phyloP scores from a whole-genome alignment of 2,113 vertebrate species.

The human (Homo sapiens) region DNA sequence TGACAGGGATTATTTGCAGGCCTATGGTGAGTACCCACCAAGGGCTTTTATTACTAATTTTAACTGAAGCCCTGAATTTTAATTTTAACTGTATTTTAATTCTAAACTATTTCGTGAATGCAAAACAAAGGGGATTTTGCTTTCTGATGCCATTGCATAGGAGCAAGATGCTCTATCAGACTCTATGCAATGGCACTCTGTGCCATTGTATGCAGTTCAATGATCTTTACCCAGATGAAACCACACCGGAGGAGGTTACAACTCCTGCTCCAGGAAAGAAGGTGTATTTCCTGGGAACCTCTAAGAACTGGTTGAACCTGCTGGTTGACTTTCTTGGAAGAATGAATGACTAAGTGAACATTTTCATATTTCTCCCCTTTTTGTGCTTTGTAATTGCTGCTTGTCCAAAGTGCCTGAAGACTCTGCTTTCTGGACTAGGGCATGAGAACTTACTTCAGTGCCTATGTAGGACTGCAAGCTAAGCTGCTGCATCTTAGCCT shows the following conservation, averaged over 20 bases:
- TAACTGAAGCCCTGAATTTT: not conserved
- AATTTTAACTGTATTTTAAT: not conserved
- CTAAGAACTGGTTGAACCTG: not conserved
- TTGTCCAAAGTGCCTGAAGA: not conserved
- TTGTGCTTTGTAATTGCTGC: not conserved
- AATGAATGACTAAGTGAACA: not conserved
- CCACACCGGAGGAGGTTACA: not conserved
- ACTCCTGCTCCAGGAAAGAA: not conserved
- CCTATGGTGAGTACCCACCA: not conserved
- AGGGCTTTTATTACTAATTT: not conserved
- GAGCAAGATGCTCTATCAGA: not conserved
- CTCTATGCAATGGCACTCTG: not conserved
- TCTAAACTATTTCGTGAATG: not conserved
- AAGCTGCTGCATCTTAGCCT: not conserved
- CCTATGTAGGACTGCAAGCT: not conserved
- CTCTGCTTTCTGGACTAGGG: not conserved
- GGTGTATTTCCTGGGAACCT: not conserved
- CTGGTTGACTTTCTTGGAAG: not conserved
- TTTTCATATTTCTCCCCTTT: not conserved
- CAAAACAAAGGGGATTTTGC: not conserved
- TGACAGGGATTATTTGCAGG: not conserved
- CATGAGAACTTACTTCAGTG: not conserved
- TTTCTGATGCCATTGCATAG: not conserved
- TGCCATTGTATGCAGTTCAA: not conserved
- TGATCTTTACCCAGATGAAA: not conserved